Percentiles rank a stretch among this genome's conserved stretches.
Evolutionary conservation across 30 jellyfish, hydroid and myxozoan genomes (phyloP).

Genomic region (Cassiopea andromeda): DNA sequence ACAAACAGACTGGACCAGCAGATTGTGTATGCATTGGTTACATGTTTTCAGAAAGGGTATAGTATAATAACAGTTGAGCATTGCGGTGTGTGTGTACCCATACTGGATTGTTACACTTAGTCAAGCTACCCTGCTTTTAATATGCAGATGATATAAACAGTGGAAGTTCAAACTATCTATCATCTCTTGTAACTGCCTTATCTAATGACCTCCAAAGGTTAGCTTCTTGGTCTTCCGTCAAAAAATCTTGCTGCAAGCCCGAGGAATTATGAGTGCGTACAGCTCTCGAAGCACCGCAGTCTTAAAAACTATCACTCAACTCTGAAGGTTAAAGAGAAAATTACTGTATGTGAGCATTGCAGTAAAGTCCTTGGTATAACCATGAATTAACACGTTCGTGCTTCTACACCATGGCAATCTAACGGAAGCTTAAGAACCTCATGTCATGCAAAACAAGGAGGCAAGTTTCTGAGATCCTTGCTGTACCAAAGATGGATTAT

Average conservation of each 20-base stretch:
- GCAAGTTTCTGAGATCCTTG: slow-evolving; percentile 77
- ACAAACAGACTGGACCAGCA: too few species aligned
- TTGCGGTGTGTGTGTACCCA: too few species aligned
- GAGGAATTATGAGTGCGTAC: slow-evolving; percentile 45
- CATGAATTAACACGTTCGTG: slow-evolving; percentile 49
- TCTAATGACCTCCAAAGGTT: slow-evolving; percentile 34
- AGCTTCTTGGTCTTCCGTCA: slow-evolving; percentile 26
- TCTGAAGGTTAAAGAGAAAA: slow-evolving; percentile 22
- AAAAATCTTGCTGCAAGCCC: slow-evolving; percentile 57
- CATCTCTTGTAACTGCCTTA: slow-evolving; percentile 38
- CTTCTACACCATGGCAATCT: slow-evolving; percentile 33
- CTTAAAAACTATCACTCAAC: slow-evolving; percentile 35
- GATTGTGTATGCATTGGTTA: too few species aligned
- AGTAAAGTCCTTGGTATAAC: slow-evolving; percentile 37
- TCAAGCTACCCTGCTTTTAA: slow-evolving; percentile 32
- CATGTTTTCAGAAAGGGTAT: too few species aligned
- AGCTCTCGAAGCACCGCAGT: slow-evolving; percentile 46
- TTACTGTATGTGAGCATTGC: slow-evolving; percentile 28
- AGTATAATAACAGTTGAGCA: too few species aligned
- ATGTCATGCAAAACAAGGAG: slow-evolving; percentile 11
- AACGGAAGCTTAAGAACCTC: slow-evolving; percentile 40
- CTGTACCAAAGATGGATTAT: slow-evolving; percentile 66
- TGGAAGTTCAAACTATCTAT: slow-evolving; percentile 36
- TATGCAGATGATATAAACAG: slow-evolving; percentile 30
- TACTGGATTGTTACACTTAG: background rate